A percentile compares a stretch with the other conserved stretches of the same genome.
Evolutionary conservation across 2,113 vertebrate species (phyloP).

Genomic region (Polyodon spathula): DNA sequence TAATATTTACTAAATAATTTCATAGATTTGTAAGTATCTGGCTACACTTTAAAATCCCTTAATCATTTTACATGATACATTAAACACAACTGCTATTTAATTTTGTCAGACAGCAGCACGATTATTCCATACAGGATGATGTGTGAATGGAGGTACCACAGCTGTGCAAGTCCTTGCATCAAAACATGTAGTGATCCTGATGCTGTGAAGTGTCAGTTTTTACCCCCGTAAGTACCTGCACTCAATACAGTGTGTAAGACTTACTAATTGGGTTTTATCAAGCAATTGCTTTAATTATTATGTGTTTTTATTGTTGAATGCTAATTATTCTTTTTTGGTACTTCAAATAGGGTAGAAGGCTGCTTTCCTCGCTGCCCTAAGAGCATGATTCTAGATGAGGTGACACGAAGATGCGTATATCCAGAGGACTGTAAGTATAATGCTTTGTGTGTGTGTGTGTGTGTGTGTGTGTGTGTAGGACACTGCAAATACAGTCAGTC

Average conservation of each 20-base stretch:
- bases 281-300: too few species aligned
- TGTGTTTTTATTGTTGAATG: background rate
- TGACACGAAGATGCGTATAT: slow-evolving; percentile 90
- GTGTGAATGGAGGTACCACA: slow-evolving; percentile 91
- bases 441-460: slow-evolving; percentile 17
- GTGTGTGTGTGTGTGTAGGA: slow-evolving; percentile 16
- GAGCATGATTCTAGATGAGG: slow-evolving; percentile 88
- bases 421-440: slow-evolving; percentile 82
- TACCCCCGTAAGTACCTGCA: slow-evolving; percentile 75
- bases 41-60: too few species aligned
- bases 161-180: slow-evolving; percentile 82
- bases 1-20: too few species aligned
- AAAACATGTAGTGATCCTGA: slow-evolving; percentile 82
- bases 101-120: slow-evolving; percentile 68
- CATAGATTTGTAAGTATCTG: too few species aligned
- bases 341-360: slow-evolving; percentile 77
- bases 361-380: slow-evolving; percentile 89
- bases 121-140: slow-evolving; percentile 86
- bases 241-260: too few species aligned
- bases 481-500: too few species aligned
- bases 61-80: too few species aligned
- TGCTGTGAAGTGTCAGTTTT: slow-evolving; percentile 76
- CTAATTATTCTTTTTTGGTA: slow-evolving; percentile 8
- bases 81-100: background rate
- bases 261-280: too few species aligned